These are phyloP conservation scores for Alviniconcha strummeri DNA, from an alignment of 2,888 invertebrate species.

Conservation along the genomic window DNA sequence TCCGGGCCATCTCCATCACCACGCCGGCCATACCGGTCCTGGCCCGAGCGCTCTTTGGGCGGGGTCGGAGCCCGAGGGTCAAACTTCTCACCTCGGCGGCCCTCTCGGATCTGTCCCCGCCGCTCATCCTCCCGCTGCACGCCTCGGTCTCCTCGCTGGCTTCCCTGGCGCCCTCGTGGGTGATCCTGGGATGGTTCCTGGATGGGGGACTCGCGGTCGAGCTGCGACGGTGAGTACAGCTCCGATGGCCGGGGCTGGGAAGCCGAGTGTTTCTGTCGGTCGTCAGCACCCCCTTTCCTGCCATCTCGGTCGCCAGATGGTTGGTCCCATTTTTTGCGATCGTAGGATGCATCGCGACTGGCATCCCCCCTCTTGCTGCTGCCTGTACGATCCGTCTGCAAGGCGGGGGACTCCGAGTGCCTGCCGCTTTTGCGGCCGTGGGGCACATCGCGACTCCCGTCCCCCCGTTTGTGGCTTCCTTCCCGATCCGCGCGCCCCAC, in stretches of 20 bases:
- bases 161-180: background rate
- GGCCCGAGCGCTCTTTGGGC: background rate
- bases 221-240: slow-evolving; percentile 30
- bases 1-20: slow-evolving; percentile 19
- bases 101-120: background rate
- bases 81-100: slow-evolving; percentile 13
- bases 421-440: slow-evolving; percentile 33
- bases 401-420: slow-evolving; percentile 38
- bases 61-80: slow-evolving; percentile 17
- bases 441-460: background rate
- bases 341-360: slow-evolving; percentile 26
- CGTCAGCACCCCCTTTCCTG: slow-evolving; percentile 26
- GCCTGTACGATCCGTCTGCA: slow-evolving; percentile 37
- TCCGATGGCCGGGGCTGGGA: slow-evolving; percentile 13
- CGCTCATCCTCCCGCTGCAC: slow-evolving; percentile 10
- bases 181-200: background rate
- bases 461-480: slow-evolving; percentile 27
- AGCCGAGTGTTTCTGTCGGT: background rate
- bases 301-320: slow-evolving; percentile 11
- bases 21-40: slow-evolving; percentile 18
- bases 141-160: background rate
- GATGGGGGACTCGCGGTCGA: slow-evolving; percentile 15
- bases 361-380: slow-evolving; percentile 25
- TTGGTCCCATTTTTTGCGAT: slow-evolving; percentile 5
- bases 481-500: slow-evolving; percentile 40